Percentiles rank a stretch among this genome's conserved stretches.
phyloP scores from a whole-genome alignment of 2,797 vertebrate species.

The Cyprinodon diabolis region DNA sequence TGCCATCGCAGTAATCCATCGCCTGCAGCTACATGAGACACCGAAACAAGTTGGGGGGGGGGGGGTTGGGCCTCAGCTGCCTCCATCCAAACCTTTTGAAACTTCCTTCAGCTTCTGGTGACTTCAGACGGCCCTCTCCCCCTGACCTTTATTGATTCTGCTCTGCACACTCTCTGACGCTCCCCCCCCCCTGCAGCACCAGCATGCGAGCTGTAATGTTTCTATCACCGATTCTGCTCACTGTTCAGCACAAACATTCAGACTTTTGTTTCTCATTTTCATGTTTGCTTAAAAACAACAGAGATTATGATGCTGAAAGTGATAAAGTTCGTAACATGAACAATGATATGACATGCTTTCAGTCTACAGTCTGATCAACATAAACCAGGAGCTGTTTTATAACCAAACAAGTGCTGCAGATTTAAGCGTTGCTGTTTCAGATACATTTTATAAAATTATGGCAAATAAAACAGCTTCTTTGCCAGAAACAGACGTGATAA shows the following conservation, averaged over 20 bases:
- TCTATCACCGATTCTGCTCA: slow-evolving; percentile 64
- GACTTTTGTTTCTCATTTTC: no score
- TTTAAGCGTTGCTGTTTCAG: no score
- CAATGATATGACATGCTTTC: no score
- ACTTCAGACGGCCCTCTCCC: slow-evolving; percentile 54
- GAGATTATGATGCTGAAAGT: no score
- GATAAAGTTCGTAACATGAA: no score
- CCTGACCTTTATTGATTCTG: slow-evolving; percentile 66
- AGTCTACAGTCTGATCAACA: no score
- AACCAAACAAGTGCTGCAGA: no score
- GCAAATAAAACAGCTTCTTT: no score
- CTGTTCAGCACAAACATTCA: slow-evolving; percentile 32
- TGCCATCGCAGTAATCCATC: slow-evolving; percentile 52
- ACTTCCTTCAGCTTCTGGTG: slow-evolving; percentile 53
- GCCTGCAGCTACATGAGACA: slow-evolving; percentile 60
- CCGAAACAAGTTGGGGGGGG: slow-evolving; percentile 38
- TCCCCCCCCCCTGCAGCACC: slow-evolving; percentile 31
- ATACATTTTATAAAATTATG: no score
- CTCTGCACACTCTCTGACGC: slow-evolving; percentile 22
- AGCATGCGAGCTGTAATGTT: slow-evolving; percentile 43
- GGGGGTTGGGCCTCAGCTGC: slow-evolving; percentile 62
- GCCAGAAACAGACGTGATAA: no score
- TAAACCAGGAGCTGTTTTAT: no score
- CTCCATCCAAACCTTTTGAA: slow-evolving; percentile 43
- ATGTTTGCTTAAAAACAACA: no score